Percentiles rank a stretch among this genome's conserved stretches.
Conservation (phyloP, 2,113 vertebrate genomes). For the Oryzias melastigma region DNA sequence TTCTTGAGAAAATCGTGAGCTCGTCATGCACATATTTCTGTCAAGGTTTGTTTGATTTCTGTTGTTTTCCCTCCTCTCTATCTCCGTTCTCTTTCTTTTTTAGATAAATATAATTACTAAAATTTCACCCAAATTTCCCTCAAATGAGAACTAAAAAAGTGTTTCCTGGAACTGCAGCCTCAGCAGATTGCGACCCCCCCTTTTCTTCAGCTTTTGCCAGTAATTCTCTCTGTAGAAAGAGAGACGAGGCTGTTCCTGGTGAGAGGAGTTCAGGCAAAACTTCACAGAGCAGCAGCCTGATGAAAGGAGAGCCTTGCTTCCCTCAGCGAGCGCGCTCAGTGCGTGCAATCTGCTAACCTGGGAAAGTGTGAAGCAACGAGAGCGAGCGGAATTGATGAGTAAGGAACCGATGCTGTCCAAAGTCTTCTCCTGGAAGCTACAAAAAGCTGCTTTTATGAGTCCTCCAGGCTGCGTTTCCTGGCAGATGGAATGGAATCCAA, state of each 20-base stretch:
- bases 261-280: slow-evolving; percentile 26
- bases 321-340: background rate
- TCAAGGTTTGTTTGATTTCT: background rate
- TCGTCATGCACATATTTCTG: slow-evolving; percentile 34
- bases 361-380: slow-evolving; percentile 25
- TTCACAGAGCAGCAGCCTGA: slow-evolving; percentile 23
- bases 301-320: slow-evolving; percentile 13
- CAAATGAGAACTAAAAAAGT: slow-evolving; percentile 2
- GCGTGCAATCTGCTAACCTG: slow-evolving; percentile 39
- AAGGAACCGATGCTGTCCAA: slow-evolving; percentile 14
- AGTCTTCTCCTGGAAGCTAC: slow-evolving; percentile 6
- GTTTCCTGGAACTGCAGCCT: slow-evolving; percentile 9
- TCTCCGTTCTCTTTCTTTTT: background rate
- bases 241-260: slow-evolving; percentile 41
- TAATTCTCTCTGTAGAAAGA: slow-evolving; percentile 23
- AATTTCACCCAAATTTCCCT: background rate
- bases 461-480: slow-evolving; percentile 29
- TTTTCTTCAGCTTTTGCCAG: slow-evolving; percentile 14
- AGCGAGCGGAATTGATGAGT: background rate
- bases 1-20: slow-evolving; percentile 20
- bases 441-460: slow-evolving; percentile 26
- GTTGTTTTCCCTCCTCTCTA: background rate
- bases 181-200: slow-evolving; percentile 5
- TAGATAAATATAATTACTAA: slow-evolving; percentile 5
- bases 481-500: slow-evolving; percentile 36